A percentile compares a stretch with the other conserved stretches of the same genome.
Conservation (phyloP, 1,140 invertebrate species). For the Octopus bimaculoides region DNA sequence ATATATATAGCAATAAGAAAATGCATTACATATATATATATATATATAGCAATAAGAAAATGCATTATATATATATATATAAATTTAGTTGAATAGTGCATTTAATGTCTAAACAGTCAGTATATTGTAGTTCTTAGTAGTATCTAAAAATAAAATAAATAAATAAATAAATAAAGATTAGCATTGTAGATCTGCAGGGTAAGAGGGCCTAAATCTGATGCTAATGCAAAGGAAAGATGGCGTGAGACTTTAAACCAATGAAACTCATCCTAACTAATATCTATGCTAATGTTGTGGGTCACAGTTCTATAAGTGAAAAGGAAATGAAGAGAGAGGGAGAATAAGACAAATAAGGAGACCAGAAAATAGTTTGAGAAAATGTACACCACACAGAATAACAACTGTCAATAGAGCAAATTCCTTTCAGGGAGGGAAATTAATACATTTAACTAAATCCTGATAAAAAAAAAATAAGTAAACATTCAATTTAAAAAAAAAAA, state of each 20-base stretch:
- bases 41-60: no score
- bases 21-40: not conserved
- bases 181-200: constrained; percentile 2
- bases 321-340: not conserved
- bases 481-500: no score
- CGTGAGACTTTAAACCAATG: constrained; percentile 14
- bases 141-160: not conserved
- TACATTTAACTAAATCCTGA: no score
- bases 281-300: constrained; percentile 11
- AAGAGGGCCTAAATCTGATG: not conserved
- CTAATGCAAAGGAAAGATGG: constrained; percentile 12
- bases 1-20: not conserved
- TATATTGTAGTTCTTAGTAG: not conserved
- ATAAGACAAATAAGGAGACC: not conserved
- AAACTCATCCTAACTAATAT: not conserved
- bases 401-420: no score
- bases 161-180: not conserved
- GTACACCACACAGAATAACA: no score
- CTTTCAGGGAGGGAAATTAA: no score
- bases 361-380: no score
- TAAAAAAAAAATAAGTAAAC: no score
- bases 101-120: not conserved
- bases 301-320: not conserved
- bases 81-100: not conserved
- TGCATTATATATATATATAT: not conserved